These are phyloP conservation scores for Acheta domesticus DNA, from an alignment of 2,888 invertebrate genomes.

Conservation along the genomic window DNA sequence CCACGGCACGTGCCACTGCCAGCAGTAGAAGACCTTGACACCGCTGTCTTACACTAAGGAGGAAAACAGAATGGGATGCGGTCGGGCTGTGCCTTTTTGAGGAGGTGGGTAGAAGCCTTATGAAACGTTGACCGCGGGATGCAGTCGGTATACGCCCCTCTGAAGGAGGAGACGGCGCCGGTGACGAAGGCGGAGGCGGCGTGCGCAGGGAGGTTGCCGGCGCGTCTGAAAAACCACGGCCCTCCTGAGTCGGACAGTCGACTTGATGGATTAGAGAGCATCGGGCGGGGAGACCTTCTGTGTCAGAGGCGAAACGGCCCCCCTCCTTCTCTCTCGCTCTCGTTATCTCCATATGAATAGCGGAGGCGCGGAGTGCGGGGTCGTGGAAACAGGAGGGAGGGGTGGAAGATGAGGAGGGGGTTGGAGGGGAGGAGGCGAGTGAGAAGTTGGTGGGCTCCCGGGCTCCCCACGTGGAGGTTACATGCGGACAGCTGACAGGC, in stretches of 20 bases:
- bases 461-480: neutral
- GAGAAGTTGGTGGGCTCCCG: neutral
- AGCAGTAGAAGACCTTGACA: no score
- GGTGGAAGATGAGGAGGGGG: neutral
- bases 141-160: no score
- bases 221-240: neutral
- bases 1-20: no score
- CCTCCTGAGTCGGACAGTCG: neutral
- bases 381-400: neutral
- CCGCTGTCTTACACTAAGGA: no score
- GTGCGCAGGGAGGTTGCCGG: neutral
- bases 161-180: neutral
- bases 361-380: neutral
- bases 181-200: neutral
- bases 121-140: no score
- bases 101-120: no score
- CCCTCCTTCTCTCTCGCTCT: neutral
- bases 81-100: no score
- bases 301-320: neutral
- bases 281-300: neutral
- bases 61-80: no score
- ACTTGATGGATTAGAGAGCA: conserved; percentile 18
- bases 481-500: conserved; percentile 18
- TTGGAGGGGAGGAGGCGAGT: neutral
- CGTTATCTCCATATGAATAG: conserved; percentile 18